These are phyloP conservation scores for Galeopsomyia nigrocyanea DNA, from an alignment of 2,888 invertebrate genomes.

Conservation along the genomic window DNA sequence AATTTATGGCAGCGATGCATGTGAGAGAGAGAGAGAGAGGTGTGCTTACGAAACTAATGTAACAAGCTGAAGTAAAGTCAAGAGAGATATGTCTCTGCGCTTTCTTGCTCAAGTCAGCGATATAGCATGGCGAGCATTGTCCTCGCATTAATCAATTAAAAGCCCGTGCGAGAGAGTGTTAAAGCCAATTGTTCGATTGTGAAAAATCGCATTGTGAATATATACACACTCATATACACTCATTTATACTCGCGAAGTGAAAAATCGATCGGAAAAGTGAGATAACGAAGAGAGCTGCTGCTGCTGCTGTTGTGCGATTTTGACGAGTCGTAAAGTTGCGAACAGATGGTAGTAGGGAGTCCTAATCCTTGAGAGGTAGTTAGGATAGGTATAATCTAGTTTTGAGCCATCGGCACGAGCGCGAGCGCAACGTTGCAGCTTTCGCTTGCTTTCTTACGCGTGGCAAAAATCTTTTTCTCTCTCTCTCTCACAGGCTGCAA, in stretches of 20 bases:
- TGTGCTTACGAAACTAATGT: conserved; percentile 21
- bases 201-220: background rate
- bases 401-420: background rate
- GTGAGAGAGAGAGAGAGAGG: background rate
- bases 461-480: background rate
- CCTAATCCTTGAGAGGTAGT: no score
- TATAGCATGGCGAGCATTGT: background rate
- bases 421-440: background rate
- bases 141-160: conserved; percentile 28
- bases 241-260: conserved; percentile 4
- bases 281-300: background rate
- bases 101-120: conserved; percentile 18
- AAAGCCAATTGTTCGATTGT: conserved; percentile 14
- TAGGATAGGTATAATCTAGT: no score
- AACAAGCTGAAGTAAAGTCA: background rate
- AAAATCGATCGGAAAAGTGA: conserved; percentile 8
- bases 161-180: background rate
- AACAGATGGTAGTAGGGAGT: no score
- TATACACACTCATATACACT: no score
- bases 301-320: no score
- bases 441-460: conserved; percentile 5
- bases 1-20: no score
- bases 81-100: background rate
- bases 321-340: no score
- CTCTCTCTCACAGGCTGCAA: conserved; percentile 8